Evolutionary conservation across 1,140 invertebrate genomes (phyloP).

Genomic region (Megathymus violae): DNA sequence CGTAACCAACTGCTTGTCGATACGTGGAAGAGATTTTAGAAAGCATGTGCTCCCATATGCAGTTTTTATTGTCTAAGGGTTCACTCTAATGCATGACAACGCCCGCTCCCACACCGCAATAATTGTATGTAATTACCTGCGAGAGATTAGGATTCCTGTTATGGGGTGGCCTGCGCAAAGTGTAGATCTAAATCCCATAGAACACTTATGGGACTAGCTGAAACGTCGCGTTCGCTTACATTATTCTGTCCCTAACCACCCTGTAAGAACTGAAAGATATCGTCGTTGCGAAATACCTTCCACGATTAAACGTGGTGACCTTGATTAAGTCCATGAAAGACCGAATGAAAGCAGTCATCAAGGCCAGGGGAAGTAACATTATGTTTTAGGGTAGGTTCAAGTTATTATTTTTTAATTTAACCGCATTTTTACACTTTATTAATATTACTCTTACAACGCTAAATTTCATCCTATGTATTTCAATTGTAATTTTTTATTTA

Average conservation of each 20-base stretch:
- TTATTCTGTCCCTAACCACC: background rate
- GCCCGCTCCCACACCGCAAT: background rate
- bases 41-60: slow-evolving; percentile 41
- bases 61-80: slow-evolving; percentile 25
- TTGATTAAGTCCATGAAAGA: slow-evolving; percentile 20
- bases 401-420: too few relatives aligned
- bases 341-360: slow-evolving; percentile 18
- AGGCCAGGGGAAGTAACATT: background rate
- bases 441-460: too few relatives aligned
- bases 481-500: too few relatives aligned
- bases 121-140: slow-evolving; percentile 18
- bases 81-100: slow-evolving; percentile 43
- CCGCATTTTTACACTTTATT: too few relatives aligned
- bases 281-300: slow-evolving; percentile 34
- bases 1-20: too few relatives aligned
- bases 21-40: slow-evolving; percentile 33
- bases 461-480: too few relatives aligned
- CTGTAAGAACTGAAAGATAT: slow-evolving; percentile 39
- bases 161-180: slow-evolving; percentile 64
- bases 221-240: slow-evolving; percentile 29
- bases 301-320: background rate
- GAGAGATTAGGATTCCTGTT: slow-evolving; percentile 36
- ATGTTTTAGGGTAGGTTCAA: too few relatives aligned
- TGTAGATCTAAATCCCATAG: slow-evolving; percentile 72
- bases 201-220: slow-evolving; percentile 65